phyloP scores from a whole-genome alignment of 2,888 invertebrate species.

The Sphecodes monilicornis region DNA sequence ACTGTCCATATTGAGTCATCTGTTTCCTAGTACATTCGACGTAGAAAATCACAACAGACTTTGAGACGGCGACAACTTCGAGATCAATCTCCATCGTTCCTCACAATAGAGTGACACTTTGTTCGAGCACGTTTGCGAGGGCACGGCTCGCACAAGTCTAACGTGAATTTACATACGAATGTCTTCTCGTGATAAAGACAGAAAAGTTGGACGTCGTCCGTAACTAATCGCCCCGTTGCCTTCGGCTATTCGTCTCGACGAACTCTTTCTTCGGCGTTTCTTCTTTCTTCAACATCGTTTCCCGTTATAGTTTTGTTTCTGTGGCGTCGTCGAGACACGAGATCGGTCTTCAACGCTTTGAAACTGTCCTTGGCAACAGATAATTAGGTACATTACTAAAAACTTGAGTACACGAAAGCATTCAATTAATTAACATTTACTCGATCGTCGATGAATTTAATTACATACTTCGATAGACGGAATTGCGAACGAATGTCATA shows the following conservation, averaged over 20 bases:
- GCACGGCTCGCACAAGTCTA: slow-evolving; percentile 3
- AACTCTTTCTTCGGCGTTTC: slow-evolving; percentile 52
- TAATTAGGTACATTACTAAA: background rate
- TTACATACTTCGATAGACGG: background rate
- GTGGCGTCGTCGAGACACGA: slow-evolving; percentile 10
- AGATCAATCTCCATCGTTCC: slow-evolving; percentile 53
- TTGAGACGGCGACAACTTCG: slow-evolving; percentile 43
- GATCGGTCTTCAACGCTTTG: slow-evolving; percentile 3
- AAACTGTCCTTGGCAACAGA: slow-evolving; percentile 13
- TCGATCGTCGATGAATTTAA: background rate
- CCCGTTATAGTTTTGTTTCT: slow-evolving; percentile 30
- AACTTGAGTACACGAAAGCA: background rate
- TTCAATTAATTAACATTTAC: too few relatives aligned
- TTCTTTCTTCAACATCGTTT: slow-evolving; percentile 20
- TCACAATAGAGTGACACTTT: slow-evolving; percentile 16
- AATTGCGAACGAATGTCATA: too few relatives aligned
- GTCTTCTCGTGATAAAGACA: slow-evolving; percentile 74
- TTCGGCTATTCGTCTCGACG: slow-evolving; percentile 50
- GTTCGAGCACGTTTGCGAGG: slow-evolving; percentile 18
- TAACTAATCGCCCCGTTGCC: slow-evolving; percentile 77
- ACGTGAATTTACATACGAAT: slow-evolving; percentile 80
- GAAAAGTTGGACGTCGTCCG: slow-evolving; percentile 74
- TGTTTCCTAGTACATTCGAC: slow-evolving; percentile 43
- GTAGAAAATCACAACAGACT: slow-evolving; percentile 58
- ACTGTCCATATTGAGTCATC: slow-evolving; percentile 9